phyloP scores from a whole-genome alignment of 2,888 invertebrate genomes.

The Caprella mutica region DNA sequence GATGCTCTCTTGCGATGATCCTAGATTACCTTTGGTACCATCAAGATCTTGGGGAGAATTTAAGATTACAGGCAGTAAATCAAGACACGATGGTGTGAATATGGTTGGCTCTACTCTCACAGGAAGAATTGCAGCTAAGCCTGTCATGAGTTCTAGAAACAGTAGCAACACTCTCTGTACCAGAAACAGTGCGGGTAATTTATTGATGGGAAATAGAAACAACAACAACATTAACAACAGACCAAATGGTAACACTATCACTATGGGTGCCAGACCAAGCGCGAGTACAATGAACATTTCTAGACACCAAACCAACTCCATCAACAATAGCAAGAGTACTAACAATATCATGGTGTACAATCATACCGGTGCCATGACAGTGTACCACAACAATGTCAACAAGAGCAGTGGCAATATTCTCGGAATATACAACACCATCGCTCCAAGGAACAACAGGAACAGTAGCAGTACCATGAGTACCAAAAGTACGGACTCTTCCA shows the following conservation, averaged over 20 bases:
- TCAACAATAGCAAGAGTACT: conserved; percentile 8
- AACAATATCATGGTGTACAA: conserved; percentile 5
- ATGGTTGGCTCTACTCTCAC: too few species aligned
- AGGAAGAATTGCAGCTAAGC: background rate
- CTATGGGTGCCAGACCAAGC: background rate
- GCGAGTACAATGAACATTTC: background rate
- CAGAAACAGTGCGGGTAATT: background rate
- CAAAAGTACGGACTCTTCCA: conserved; percentile 1
- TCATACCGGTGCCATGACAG: too few species aligned
- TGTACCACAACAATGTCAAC: conserved; percentile 1
- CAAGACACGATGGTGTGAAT: background rate
- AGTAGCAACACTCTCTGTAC: background rate
- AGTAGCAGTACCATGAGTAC: conserved; percentile 5
- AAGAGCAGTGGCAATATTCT: background rate
- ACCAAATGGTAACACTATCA: background rate
- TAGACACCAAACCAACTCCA: background rate
- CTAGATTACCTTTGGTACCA: background rate
- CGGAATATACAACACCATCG: background rate
- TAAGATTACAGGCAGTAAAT: background rate
- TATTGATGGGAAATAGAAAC: background rate
- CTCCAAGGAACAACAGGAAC: background rate
- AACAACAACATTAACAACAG: conserved; percentile 2
- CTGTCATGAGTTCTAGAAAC: background rate
- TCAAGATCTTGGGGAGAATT: conserved; percentile 6
- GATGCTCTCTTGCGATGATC: background rate